A percentile compares a stretch with the other conserved stretches of the same genome.
Conservation (phyloP, 64 coral and sea anemone genomes). For the Stylophora pistillata region DNA sequence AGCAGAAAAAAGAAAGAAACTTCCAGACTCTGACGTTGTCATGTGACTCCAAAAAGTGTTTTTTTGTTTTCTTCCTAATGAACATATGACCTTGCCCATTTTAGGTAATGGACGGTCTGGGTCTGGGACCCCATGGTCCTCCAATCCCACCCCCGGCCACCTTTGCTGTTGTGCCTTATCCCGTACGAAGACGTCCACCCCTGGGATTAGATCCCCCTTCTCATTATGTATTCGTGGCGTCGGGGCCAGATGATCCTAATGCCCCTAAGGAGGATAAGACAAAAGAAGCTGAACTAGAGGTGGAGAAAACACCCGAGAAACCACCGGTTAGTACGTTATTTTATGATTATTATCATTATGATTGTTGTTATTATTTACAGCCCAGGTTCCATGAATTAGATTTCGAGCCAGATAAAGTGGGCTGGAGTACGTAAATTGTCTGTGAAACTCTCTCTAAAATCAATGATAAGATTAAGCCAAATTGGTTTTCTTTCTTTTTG, state of each 20-base stretch:
- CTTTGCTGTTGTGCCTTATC: conserved; percentile 98
- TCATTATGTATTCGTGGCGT: conserved; percentile 94
- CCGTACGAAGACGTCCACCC: conserved; percentile 86
- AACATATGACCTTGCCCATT: not conserved
- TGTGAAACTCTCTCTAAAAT: too few species aligned
- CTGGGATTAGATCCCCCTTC: conserved; percentile 79
- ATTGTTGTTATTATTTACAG: too few species aligned
- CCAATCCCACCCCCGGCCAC: conserved; percentile 94
- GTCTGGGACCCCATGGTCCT: conserved; percentile 85
- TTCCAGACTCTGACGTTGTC: too few species aligned
- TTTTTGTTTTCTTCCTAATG: not conserved
- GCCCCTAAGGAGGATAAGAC: conserved; percentile 75
- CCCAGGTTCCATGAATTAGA: too few species aligned
- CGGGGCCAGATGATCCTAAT: conserved; percentile 82
- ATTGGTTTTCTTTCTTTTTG: too few species aligned
- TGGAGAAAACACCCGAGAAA: conserved; percentile 81
- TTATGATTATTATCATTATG: too few species aligned
- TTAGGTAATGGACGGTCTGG: conserved; percentile 94
- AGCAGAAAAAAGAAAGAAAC: not conserved
- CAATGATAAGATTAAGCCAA: too few species aligned
- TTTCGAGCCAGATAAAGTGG: too few species aligned
- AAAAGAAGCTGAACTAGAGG: conserved; percentile 84
- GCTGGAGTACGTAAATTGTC: too few species aligned
- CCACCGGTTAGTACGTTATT: conserved; percentile 47
- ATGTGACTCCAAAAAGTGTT: too few species aligned